phyloP scores from a whole-genome alignment of 2,888 invertebrate species.

The Hofmannophila pseudospretella region DNA sequence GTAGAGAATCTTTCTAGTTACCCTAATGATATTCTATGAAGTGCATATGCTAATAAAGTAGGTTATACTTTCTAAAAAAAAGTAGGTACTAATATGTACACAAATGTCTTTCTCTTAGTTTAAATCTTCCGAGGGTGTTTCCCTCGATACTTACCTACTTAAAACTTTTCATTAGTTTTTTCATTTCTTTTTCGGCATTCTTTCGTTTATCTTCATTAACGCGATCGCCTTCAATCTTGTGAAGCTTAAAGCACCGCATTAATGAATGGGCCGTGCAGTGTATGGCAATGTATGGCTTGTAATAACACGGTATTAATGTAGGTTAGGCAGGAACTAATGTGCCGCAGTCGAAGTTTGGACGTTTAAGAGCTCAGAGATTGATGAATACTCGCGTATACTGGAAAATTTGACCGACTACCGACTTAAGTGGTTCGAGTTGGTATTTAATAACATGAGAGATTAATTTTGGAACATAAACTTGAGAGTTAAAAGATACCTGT shows the following conservation, averaged over 20 bases:
- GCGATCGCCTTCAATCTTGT: neutral
- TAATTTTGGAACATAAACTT: too few species aligned
- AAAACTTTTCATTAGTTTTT: too few species aligned
- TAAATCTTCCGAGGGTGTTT: too few species aligned
- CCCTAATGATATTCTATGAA: too few species aligned
- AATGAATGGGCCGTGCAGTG: neutral
- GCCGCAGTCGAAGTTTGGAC: slow-evolving; percentile 41
- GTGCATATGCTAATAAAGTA: too few species aligned
- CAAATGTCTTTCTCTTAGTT: too few species aligned
- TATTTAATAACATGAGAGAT: neutral
- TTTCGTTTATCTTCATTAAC: slow-evolving; percentile 5
- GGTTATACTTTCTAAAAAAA: too few species aligned
- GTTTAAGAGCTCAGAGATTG: slow-evolving; percentile 48
- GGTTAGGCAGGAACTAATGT: slow-evolving; percentile 34
- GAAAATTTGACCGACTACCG: slow-evolving; percentile 1
- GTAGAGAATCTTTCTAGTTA: too few species aligned
- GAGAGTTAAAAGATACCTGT: too few species aligned
- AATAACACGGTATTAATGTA: slow-evolving; percentile 4
- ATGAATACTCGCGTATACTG: slow-evolving; percentile 29
- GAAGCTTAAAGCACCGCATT: neutral
- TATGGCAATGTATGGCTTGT: neutral
- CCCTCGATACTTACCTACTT: too few species aligned
- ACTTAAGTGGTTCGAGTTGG: slow-evolving; percentile 1
- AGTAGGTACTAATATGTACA: too few species aligned
- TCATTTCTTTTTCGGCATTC: too few species aligned